Percentiles rank a stretch among this genome's conserved stretches.
phyloP scores from a whole-genome alignment of 2,113 vertebrate species.

The Malurus elegans region DNA sequence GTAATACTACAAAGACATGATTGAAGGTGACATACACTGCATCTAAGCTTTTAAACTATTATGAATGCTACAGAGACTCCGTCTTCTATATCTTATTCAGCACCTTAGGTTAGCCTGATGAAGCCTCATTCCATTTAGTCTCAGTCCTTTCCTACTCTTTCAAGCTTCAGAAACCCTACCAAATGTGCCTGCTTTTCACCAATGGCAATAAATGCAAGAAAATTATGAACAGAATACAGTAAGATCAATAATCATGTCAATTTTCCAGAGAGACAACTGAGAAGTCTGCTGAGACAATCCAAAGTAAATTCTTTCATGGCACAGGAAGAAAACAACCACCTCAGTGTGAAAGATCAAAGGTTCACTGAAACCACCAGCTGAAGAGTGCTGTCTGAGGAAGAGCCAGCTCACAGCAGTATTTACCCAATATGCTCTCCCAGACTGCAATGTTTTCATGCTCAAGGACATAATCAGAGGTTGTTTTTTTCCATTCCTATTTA shows the following conservation, averaged over 20 bases:
- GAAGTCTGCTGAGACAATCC: background rate
- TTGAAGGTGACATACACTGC: background rate
- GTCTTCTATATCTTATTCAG: conserved; percentile 10
- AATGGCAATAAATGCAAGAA: background rate
- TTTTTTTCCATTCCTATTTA: background rate
- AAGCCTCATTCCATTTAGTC: background rate
- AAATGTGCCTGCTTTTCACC: background rate
- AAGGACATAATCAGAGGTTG: background rate
- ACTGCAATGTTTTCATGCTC: background rate
- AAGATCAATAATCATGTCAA: background rate
- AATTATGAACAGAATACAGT: background rate
- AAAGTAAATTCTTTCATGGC: background rate
- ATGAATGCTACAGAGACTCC: conserved; percentile 47
- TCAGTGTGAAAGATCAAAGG: background rate
- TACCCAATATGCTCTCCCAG: background rate
- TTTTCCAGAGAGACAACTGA: background rate
- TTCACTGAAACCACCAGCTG: background rate
- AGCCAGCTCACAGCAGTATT: background rate
- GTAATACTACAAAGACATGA: conserved; percentile 23
- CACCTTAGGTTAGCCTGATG: background rate
- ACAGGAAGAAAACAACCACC: background rate
- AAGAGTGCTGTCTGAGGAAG: background rate
- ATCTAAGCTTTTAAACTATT: conserved; percentile 57
- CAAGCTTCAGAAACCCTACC: background rate
- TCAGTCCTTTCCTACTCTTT: background rate